Base-by-base conservation (phyloP, 2,113 vertebrate genomes). In the Labeo catla region DNA sequence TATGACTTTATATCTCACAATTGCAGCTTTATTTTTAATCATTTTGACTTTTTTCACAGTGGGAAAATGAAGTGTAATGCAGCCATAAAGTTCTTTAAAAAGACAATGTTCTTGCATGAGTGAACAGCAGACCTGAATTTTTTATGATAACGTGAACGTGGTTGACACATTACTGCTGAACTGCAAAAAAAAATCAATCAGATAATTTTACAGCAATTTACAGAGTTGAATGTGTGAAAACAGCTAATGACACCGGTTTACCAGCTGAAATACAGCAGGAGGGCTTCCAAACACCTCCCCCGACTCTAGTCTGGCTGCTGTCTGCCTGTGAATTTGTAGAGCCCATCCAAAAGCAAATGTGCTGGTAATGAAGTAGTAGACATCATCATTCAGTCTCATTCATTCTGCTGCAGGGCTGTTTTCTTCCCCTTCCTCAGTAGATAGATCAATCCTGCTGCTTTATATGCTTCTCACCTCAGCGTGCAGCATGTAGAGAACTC, bases 301-400 rank as follows among this genome's bases (percentile, higher is more conserved):
- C 13, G 45, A 34, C 10, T 49, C 36, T 34, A 34, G 49, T 45
- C 70, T 81, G 78, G 5, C 13, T 78, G 34, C 59, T 10, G 23
- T 15, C 65, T 36, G 39, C 68, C 47, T 21, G 13, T n/a, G 47
- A 34, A 79, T 78, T 39, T 87, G 65, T 76, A 80, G n/a, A 43
- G 28, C 45, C 59, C 77, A 28, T 87, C 47, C 54, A 74, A 79
- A 70, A 39, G 43, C 28, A 84, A 34, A 84, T 80, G 81, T 39
- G 43, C 28, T 57, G 19, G 39, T 77, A 50, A 68, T 86, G 49
- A 81, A 82, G 47, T 84, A 59, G 45, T 49, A 10, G 23, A 65
- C 78, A 66, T 76, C 28, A 76, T 68, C 83, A 39, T 34, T 79
- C 43, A 87, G 16, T 52, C 76, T 78, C 74, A 43, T 84, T 79